phyloP scores from a whole-genome alignment of 2,888 invertebrate species.

The Chrysomela aeneicollis region DNA sequence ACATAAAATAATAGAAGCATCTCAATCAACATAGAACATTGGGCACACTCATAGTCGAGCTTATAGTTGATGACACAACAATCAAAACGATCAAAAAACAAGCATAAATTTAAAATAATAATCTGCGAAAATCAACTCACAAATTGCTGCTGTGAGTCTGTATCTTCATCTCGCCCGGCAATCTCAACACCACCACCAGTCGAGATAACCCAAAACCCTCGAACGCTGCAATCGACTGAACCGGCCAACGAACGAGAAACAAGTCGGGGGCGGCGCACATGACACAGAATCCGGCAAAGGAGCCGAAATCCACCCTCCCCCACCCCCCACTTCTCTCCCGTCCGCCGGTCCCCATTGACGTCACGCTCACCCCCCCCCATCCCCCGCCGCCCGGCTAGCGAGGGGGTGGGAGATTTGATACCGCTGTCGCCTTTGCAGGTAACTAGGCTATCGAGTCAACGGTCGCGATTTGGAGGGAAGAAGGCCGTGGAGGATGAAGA shows the following conservation, averaged over 20 bases:
- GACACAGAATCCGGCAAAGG: conserved; percentile 13
- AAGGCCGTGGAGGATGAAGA: too few relatives aligned
- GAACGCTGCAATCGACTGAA: conserved; percentile 24
- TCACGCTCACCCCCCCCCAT: conserved; percentile 43
- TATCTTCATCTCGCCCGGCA: conserved; percentile 34
- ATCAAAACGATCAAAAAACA: too few relatives aligned
- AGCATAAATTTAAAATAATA: too few relatives aligned
- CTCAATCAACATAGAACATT: too few relatives aligned
- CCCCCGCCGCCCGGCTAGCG: conserved; percentile 32
- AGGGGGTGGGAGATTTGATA: not conserved
- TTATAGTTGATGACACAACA: too few relatives aligned
- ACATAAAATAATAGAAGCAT: too few relatives aligned
- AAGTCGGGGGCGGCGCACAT: not conserved
- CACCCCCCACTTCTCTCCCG: not conserved
- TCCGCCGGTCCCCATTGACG: conserved; percentile 48
- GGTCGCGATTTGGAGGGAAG: conserved; percentile 41
- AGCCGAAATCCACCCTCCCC: not conserved
- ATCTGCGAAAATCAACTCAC: conserved; percentile 25
- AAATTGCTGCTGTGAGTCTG: conserved; percentile 32
- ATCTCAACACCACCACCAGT: conserved; percentile 19
- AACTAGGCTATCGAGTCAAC: conserved; percentile 54
- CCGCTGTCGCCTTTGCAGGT: conserved; percentile 48
- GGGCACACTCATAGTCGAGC: too few relatives aligned
- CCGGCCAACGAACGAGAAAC: not conserved
- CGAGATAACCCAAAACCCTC: conserved; percentile 23